A percentile compares a stretch with the other conserved stretches of the same genome.
These are phyloP conservation scores for Hypena proboscidalis DNA, from an alignment of 2,888 invertebrate genomes.

Conservation along the genomic window DNA sequence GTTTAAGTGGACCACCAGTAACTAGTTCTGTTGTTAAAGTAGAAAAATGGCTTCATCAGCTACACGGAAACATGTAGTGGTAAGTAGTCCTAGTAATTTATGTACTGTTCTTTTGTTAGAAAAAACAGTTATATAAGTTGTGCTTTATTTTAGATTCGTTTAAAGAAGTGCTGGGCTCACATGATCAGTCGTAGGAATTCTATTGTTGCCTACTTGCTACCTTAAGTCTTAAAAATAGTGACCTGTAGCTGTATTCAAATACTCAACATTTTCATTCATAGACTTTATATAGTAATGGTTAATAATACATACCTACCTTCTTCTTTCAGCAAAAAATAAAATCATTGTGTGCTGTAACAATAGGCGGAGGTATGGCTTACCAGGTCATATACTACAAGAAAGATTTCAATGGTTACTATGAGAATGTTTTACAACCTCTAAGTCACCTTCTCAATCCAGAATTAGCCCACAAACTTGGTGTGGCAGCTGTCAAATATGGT, in stretches of 20 bases:
- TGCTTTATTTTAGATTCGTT: no score
- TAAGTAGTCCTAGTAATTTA: not conserved
- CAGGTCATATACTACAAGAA: conserved; percentile 89
- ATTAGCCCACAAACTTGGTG: conserved; percentile 91
- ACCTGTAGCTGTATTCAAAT: no score
- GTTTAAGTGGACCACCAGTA: not conserved
- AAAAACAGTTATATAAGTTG: no score
- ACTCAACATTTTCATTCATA: no score
- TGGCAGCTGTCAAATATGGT: conserved; percentile 91
- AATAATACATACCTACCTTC: not conserved
- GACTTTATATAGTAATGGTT: not conserved
- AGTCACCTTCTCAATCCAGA: conserved; percentile 91
- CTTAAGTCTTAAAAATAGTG: not conserved
- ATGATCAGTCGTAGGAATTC: no score
- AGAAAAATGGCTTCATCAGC: not conserved
- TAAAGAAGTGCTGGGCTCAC: no score
- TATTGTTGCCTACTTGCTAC: not conserved
- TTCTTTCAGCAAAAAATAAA: conserved; percentile 87
- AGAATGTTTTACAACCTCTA: conserved; percentile 89
- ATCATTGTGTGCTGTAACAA: conserved; percentile 87
- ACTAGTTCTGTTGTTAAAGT: conserved; percentile 3
- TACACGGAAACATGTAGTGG: conserved; percentile 4
- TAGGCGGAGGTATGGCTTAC: conserved; percentile 88
- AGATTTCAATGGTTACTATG: conserved; percentile 92
- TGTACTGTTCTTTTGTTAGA: not conserved